Conservation (phyloP, 1,140 invertebrate species). For the Pseudoatta argentina region DNA sequence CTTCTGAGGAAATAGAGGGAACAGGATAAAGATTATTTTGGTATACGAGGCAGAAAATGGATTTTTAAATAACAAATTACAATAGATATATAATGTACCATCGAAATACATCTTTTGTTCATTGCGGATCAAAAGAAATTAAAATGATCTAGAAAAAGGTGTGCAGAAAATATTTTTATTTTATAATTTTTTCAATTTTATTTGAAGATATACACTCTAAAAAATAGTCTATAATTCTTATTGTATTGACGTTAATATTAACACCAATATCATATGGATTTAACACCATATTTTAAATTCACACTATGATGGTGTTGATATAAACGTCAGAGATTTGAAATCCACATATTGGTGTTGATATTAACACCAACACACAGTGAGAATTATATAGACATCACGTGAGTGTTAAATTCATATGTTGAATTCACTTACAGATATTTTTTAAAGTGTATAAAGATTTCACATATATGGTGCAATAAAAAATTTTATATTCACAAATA, state of each 20-base stretch:
- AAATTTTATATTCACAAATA: background rate
- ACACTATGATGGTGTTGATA: too few relatives aligned
- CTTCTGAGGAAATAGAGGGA: background rate
- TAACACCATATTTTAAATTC: too few relatives aligned
- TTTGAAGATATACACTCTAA: background rate
- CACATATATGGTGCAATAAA: background rate
- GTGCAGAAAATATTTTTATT: background rate
- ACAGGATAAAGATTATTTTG: slow-evolving; percentile 19
- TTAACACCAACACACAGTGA: too few relatives aligned
- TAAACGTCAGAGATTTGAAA: too few relatives aligned
- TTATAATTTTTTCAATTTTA: background rate
- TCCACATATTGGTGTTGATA: too few relatives aligned
- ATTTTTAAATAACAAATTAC: background rate
- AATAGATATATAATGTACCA: background rate
- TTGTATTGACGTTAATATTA: too few relatives aligned
- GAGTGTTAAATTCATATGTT: too few relatives aligned
- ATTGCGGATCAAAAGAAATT: background rate
- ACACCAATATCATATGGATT: too few relatives aligned
- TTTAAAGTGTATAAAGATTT: background rate
- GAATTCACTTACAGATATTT: too few relatives aligned
- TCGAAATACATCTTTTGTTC: background rate
- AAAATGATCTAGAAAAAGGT: background rate
- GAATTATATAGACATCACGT: too few relatives aligned
- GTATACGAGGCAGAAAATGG: background rate
- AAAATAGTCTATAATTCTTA: too few relatives aligned